Conservation (phyloP, 2,888 invertebrate species). For the Leptopilina syphax region DNA sequence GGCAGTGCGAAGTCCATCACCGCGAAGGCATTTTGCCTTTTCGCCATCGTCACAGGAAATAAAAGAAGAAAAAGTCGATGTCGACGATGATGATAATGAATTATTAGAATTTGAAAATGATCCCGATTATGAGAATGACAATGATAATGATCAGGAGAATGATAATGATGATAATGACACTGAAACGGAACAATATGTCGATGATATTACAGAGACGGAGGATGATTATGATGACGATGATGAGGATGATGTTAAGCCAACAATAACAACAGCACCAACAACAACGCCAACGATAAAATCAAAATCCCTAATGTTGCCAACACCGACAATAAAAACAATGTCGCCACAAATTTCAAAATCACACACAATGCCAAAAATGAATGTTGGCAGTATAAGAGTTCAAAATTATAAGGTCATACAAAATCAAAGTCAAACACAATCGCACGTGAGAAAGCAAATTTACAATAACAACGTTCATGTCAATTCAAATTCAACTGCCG, state of each 20-base stretch:
- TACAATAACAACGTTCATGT: slow-evolving; percentile 72
- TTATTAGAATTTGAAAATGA: slow-evolving; percentile 53
- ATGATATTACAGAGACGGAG: slow-evolving; percentile 61
- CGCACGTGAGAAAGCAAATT: slow-evolving; percentile 72
- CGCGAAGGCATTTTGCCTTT: slow-evolving; percentile 64
- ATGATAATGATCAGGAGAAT: slow-evolving; percentile 54
- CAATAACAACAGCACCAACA: too few species aligned
- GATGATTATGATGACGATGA: slow-evolving; percentile 58
- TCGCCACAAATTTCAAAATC: slow-evolving; percentile 65
- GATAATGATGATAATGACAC: slow-evolving; percentile 68
- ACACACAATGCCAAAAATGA: slow-evolving; percentile 58
- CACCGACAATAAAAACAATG: slow-evolving; percentile 61
- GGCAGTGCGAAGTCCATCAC: slow-evolving; percentile 67
- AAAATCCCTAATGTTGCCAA: slow-evolving; percentile 60
- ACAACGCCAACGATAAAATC: slow-evolving; percentile 54
- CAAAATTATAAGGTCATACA: slow-evolving; percentile 72
- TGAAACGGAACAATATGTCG: slow-evolving; percentile 72
- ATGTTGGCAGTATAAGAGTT: slow-evolving; percentile 68
- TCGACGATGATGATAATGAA: slow-evolving; percentile 64
- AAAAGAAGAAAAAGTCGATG: slow-evolving; percentile 65
- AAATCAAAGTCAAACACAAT: slow-evolving; percentile 61
- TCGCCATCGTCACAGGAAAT: slow-evolving; percentile 59
- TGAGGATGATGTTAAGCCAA: slow-evolving; percentile 54
- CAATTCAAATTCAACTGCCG: slow-evolving; percentile 55
- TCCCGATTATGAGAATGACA: slow-evolving; percentile 63